Percentiles rank a stretch among this genome's conserved stretches.
phyloP scores from a whole-genome alignment of 1,140 invertebrate species.

The Solenopsis invicta region DNA sequence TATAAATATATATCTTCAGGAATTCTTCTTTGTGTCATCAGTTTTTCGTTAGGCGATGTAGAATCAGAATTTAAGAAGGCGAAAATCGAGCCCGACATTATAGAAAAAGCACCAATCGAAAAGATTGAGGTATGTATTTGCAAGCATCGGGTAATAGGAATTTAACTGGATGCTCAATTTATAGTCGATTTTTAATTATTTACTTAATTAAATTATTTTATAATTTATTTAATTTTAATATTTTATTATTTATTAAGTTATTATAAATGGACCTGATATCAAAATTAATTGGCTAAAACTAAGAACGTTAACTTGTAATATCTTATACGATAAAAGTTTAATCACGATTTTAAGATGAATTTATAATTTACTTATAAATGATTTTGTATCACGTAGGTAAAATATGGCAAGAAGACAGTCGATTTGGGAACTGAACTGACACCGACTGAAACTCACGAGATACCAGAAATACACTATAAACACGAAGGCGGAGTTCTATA shows the following conservation, averaged over 20 bases:
- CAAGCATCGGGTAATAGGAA: neutral
- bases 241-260: neutral
- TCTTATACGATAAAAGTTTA: no score
- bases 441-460: slow-evolving; percentile 83
- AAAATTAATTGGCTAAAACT: neutral
- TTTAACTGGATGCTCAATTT: neutral
- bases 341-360: no score
- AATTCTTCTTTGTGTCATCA: slow-evolving; percentile 75
- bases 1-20: slow-evolving; percentile 63
- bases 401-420: slow-evolving; percentile 84
- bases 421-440: slow-evolving; percentile 88
- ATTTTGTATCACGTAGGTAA: slow-evolving; percentile 78
- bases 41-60: slow-evolving; percentile 77
- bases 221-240: neutral
- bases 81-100: slow-evolving; percentile 87
- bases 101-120: slow-evolving; percentile 83
- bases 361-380: neutral
- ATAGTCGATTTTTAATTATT: neutral
- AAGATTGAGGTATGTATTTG: slow-evolving; percentile 83
- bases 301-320: no score
- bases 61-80: slow-evolving; percentile 82
- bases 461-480: slow-evolving; percentile 86
- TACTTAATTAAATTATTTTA: neutral
- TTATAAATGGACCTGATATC: neutral
- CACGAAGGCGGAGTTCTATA: slow-evolving; percentile 87